Evolutionary conservation across 2,113 vertebrate species (phyloP), one percentile per base, ranked within the genome.

Genomic region (Muntiacus reevesi): DNA sequence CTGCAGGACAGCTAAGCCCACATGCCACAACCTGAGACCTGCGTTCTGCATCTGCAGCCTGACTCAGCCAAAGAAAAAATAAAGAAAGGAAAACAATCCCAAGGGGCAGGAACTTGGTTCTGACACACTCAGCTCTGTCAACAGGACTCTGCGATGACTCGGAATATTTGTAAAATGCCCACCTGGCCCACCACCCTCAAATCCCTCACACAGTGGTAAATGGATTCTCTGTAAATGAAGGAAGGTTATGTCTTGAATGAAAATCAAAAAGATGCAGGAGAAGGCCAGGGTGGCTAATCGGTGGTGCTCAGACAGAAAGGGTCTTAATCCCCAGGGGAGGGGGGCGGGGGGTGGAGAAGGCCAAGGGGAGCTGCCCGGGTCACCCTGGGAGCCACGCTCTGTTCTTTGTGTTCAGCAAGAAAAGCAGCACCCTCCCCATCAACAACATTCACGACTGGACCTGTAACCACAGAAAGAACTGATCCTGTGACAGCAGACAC

Each of bases 301-400:
- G 62, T 7, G 7, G 19, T 30, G 6, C 14, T 9, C 5, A n/a
- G 57, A n/a, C 3, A 10, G 57, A 84, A 28, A 30, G 2, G 1
- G 36, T 16, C 52, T 52, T 6, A 15, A 3, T 5, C 2, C 25
- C 12, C 4, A 2, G 64, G 62, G 23, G 23, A 1, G 6, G 10
- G 9, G 9, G 4, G 8, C 33, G 1, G 79, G 17, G 17, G 1
- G 17, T 33, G 62, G 62, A 14, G 7, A 40, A 30, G 43, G n/a
- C 33, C 54, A 13, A 2, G 81, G 79, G 54, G 47, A n/a, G 50
- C 10, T 1, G 0, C 13, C 45, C 7, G 40, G 19, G 7, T 2
- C 27, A 8, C 52, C 28, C 3, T 23, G 27, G 50, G 27, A 27
- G 8, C n/a, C 28, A 1, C 2, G 2, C 40, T n/a, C 0, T 59